These are phyloP conservation scores for Anoplopoma fimbria DNA, from an alignment of 2,113 vertebrate species.

Conservation along the genomic window DNA sequence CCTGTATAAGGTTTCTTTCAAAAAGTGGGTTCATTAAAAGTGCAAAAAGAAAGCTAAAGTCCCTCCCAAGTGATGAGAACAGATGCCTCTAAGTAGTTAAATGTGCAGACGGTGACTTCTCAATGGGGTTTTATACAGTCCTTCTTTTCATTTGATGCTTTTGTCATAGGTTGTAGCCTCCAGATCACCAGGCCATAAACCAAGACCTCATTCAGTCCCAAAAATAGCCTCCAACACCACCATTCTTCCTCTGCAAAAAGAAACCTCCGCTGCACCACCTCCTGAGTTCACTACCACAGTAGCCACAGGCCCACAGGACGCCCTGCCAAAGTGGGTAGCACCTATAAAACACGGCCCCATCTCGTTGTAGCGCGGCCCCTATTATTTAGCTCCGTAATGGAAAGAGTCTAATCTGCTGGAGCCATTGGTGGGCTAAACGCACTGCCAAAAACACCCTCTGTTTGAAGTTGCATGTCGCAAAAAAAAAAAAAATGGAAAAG, in stretches of 20 bases:
- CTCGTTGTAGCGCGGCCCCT: constrained; percentile 59
- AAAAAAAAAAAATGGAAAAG: constrained; percentile 48
- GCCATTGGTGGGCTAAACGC: constrained; percentile 45
- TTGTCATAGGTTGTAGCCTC: constrained; percentile 61
- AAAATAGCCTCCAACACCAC: constrained; percentile 65
- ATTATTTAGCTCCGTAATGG: constrained; percentile 75
- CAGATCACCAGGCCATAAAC: constrained; percentile 65
- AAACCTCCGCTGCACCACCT: constrained; percentile 45
- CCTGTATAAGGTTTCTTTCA: background rate
- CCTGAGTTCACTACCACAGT: constrained; percentile 61
- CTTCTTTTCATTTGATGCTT: constrained; percentile 40
- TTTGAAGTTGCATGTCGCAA: constrained; percentile 64
- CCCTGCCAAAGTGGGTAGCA: constrained; percentile 72
- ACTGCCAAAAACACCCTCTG: constrained; percentile 49
- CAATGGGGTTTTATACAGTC: constrained; percentile 34
- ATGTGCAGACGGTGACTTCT: constrained; percentile 36
- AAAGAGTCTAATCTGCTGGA: constrained; percentile 73
- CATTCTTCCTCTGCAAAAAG: constrained; percentile 64
- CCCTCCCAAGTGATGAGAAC: constrained; percentile 8
- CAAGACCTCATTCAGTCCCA: constrained; percentile 54
- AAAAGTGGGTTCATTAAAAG: constrained; percentile 47
- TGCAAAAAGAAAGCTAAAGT: constrained; percentile 4
- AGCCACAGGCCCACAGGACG: constrained; percentile 68
- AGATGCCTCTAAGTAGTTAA: constrained; percentile 22
- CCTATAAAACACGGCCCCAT: constrained; percentile 74